These are phyloP conservation scores for Otus sunia DNA, from an alignment of 2,113 vertebrate species.

Conservation along the genomic window DNA sequence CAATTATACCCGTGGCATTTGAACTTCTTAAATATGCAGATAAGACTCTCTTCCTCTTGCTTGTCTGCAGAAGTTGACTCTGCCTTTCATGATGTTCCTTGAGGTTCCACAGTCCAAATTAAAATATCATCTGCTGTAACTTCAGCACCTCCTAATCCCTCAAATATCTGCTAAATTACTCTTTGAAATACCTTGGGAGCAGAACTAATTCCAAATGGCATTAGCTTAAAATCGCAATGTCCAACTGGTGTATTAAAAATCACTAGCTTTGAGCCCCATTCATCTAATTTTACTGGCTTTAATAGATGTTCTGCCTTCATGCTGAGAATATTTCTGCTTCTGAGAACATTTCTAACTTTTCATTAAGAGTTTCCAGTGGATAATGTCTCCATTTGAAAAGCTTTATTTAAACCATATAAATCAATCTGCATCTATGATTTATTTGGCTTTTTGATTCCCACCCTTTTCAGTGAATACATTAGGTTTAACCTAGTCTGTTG, in stretches of 20 bases:
- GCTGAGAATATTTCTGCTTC: conserved; percentile 29
- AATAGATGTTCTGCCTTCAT: conserved; percentile 19
- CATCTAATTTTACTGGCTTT: conserved; percentile 25
- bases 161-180: conserved; percentile 23
- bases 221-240: conserved; percentile 1
- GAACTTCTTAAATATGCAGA: neutral
- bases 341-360: conserved; percentile 24
- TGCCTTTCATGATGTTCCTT: neutral
- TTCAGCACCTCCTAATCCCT: neutral
- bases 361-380: conserved; percentile 28
- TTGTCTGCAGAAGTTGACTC: neutral
- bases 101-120: neutral
- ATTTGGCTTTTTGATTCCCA: neutral
- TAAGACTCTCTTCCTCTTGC: neutral
- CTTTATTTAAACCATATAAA: conserved; percentile 29
- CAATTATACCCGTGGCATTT: neutral
- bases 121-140: conserved; percentile 2
- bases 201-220: conserved; percentile 33
- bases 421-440: conserved; percentile 18
- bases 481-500: neutral
- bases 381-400: conserved; percentile 7
- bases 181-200: conserved; percentile 18
- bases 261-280: neutral
- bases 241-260: conserved; percentile 22
- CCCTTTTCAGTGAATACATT: neutral